These are phyloP conservation scores for Urocyon cinereoargenteus DNA, from an alignment of 2,797 vertebrate species.

Conservation along the genomic window DNA sequence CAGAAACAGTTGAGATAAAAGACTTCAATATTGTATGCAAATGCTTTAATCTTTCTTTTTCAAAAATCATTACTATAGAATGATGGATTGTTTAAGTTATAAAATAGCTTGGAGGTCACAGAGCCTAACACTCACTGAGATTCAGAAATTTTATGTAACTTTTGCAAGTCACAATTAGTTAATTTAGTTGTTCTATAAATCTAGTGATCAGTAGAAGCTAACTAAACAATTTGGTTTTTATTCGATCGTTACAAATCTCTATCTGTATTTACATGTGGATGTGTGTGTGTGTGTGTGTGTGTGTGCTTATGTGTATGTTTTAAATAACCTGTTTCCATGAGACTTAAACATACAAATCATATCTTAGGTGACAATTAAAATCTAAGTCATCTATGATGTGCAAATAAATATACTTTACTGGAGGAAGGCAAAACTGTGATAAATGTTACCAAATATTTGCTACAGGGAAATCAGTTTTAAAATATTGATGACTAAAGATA, in stretches of 20 bases:
- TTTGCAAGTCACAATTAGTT: not conserved
- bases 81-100: not conserved
- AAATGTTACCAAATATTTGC: slow-evolving; percentile 31
- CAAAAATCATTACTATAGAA: not conserved
- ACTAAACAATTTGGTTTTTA: not conserved
- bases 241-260: not conserved
- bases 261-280: not conserved
- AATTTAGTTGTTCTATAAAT: not conserved
- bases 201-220: not conserved
- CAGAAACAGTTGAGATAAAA: not conserved
- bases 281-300: rapidly evolving
- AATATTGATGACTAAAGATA: slow-evolving; percentile 13
- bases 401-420: not conserved
- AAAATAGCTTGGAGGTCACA: not conserved
- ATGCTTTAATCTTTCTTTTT: not conserved
- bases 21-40: not conserved
- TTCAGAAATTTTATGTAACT: not conserved
- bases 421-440: not conserved
- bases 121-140: not conserved
- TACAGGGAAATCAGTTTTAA: not conserved
- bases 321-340: not conserved
- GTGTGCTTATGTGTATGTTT: not conserved
- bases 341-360: not conserved
- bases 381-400: not conserved
- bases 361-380: not conserved